A percentile compares a stretch with the other conserved stretches of the same genome.
These are phyloP conservation scores for Creontiades dilutus DNA, from an alignment of 2,888 invertebrate genomes.

Conservation along the genomic window DNA sequence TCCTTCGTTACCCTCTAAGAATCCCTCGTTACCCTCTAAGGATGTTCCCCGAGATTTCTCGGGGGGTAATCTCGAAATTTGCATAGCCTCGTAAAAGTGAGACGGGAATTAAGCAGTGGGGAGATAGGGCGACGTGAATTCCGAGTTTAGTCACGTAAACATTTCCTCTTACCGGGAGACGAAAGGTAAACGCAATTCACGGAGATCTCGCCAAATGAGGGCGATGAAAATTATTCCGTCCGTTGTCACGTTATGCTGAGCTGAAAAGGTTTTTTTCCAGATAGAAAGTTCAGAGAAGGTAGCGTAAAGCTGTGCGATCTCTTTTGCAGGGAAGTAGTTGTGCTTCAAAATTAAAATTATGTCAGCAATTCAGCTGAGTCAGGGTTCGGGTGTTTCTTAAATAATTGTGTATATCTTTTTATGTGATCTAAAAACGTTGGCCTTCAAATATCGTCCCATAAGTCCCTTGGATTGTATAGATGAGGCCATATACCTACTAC, in stretches of 20 bases:
- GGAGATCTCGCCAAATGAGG: background rate
- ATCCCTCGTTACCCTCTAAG: background rate
- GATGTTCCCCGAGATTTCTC: background rate
- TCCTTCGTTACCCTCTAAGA: background rate
- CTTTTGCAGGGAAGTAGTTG: too few relatives aligned
- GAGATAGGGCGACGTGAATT: background rate
- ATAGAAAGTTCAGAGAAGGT: too few relatives aligned
- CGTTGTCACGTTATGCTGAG: background rate
- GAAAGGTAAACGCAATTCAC: background rate
- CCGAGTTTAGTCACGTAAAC: background rate
- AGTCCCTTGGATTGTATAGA: too few relatives aligned
- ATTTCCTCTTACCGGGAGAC: background rate
- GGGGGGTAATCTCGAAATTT: background rate
- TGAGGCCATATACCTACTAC: too few relatives aligned
- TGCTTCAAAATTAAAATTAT: too few relatives aligned
- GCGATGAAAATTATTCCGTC: background rate
- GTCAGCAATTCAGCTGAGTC: too few relatives aligned
- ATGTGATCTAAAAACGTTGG: too few relatives aligned
- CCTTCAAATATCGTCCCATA: too few relatives aligned
- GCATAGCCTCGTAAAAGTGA: background rate
- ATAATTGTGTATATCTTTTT: too few relatives aligned
- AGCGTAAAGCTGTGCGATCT: too few relatives aligned
- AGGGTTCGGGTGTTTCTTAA: too few relatives aligned
- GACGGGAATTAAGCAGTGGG: background rate
- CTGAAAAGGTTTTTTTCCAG: background rate